Conservation (phyloP, 2,797 vertebrate species). For the Myoxocephalus aenaeus region DNA sequence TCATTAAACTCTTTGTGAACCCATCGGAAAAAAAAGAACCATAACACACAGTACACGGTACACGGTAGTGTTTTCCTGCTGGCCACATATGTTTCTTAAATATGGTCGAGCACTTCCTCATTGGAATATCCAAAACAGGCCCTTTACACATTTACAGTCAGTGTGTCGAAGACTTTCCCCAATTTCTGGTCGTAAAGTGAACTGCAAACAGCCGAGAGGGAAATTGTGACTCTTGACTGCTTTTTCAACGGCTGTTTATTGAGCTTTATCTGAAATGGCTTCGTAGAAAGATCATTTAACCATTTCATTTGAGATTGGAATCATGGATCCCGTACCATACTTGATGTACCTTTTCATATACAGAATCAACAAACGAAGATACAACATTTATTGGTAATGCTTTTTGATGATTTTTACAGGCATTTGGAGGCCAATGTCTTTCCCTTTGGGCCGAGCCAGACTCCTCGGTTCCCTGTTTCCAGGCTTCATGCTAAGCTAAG, state of each 20-base stretch:
- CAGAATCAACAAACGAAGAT: neutral
- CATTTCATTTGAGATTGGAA: neutral
- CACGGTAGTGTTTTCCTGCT: slow-evolving; percentile 7
- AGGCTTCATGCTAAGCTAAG: slow-evolving; percentile 3
- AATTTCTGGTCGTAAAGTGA: slow-evolving; percentile 2
- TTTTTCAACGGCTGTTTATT: neutral
- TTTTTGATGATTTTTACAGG: neutral
- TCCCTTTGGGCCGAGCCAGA: neutral
- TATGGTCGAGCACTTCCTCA: slow-evolving; percentile 33
- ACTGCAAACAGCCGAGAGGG: neutral
- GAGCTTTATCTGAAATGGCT: neutral
- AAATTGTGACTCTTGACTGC: neutral
- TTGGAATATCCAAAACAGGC: slow-evolving; percentile 31
- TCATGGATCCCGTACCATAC: neutral
- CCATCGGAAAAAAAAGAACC: neutral
- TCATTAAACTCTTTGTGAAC: slow-evolving; percentile 74
- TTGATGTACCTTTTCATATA: neutral
- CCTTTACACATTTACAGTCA: slow-evolving; percentile 25
- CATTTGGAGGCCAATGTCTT: neutral
- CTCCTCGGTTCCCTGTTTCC: neutral
- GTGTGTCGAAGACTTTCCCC: neutral
- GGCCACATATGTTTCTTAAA: slow-evolving; percentile 20
- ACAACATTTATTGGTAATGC: neutral
- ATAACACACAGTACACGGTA: neutral
- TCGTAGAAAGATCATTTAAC: neutral